phyloP scores from a whole-genome alignment of 2,797 vertebrate species.

The Schizothorax lantsangensis region DNA sequence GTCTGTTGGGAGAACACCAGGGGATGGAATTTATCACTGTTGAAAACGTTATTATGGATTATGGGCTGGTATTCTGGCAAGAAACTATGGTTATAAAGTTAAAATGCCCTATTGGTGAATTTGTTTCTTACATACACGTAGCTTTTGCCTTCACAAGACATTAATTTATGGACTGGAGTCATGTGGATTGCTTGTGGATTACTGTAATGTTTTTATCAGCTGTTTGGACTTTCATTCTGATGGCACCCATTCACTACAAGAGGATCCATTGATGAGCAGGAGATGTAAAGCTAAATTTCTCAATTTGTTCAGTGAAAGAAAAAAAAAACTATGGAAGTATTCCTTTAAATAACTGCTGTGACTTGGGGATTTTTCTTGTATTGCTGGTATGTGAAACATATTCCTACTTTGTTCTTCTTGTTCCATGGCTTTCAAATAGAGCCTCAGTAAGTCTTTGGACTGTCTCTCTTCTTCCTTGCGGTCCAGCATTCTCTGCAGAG shows the following conservation, averaged over 20 bases:
- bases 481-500: constrained; percentile 88
- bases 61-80: not conserved
- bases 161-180: not conserved
- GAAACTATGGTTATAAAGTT: not conserved
- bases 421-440: constrained; percentile 84
- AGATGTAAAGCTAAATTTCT: not conserved
- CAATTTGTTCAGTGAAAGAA: not conserved
- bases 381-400: not conserved
- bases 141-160: not conserved
- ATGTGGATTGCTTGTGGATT: not conserved
- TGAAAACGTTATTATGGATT: not conserved
- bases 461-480: constrained; percentile 88
- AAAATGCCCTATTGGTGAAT: not conserved
- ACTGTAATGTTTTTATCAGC: not conserved
- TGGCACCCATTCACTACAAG: not conserved
- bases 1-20: not conserved
- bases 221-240: not conserved
- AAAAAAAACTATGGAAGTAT: not conserved
- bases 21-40: not conserved
- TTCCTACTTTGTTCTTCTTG: constrained; percentile 68
- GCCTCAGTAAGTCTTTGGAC: constrained; percentile 87
- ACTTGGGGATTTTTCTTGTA: not conserved
- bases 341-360: not conserved
- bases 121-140: not conserved
- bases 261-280: not conserved